These are phyloP conservation scores for Leptinotarsa lineolata DNA, from an alignment of 1,140 invertebrate genomes.

Conservation along the genomic window DNA sequence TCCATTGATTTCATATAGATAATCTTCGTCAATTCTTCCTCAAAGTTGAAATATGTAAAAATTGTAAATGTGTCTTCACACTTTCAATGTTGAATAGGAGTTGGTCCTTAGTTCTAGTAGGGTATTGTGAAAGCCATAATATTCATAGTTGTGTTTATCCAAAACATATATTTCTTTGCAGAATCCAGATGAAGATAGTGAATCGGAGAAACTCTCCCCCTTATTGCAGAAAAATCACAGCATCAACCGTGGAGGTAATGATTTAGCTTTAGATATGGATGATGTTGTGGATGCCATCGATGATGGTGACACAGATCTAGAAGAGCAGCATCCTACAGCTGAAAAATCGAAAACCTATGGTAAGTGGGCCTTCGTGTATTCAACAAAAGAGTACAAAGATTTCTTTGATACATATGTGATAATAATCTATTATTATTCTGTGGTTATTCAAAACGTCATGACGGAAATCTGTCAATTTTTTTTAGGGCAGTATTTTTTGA, in stretches of 20 bases:
- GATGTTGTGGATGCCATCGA: conserved; percentile 62
- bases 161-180: conserved; percentile 20
- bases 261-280: conserved; percentile 55
- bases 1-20: no score
- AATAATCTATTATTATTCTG: no score
- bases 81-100: background rate
- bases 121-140: background rate
- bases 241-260: conserved; percentile 31
- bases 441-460: no score
- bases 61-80: background rate
- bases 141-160: no score
- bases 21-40: no score
- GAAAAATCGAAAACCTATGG: conserved; percentile 38
- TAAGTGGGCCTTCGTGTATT: conserved; percentile 11
- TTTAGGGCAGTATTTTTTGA: no score
- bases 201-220: conserved; percentile 79
- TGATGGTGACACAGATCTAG: conserved; percentile 59
- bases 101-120: background rate
- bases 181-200: conserved; percentile 73
- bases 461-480: no score
- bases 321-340: conserved; percentile 34
- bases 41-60: background rate
- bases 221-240: conserved; percentile 58
- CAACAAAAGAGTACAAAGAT: no score
- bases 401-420: no score